These are phyloP conservation scores for Drosophila saltans DNA, from an alignment of 1,140 invertebrate genomes.

Conservation along the genomic window DNA sequence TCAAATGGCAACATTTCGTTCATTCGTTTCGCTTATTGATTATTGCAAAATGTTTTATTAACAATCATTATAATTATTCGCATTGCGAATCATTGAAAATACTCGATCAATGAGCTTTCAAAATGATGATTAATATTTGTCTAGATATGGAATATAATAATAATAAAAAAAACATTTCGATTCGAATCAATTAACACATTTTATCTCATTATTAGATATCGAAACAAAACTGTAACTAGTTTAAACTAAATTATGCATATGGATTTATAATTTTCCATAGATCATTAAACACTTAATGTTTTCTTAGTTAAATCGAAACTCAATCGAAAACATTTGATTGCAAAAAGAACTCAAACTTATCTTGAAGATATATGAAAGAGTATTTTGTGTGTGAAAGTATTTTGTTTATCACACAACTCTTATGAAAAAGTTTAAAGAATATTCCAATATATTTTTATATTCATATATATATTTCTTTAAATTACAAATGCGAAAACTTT, in stretches of 20 bases:
- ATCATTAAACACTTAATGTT: too few species aligned
- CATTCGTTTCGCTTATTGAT: conserved; percentile 5
- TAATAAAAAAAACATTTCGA: not conserved
- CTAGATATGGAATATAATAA: not conserved
- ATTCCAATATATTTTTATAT: too few species aligned
- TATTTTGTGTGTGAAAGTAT: too few species aligned
- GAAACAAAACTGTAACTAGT: not conserved
- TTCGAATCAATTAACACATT: conserved; percentile 5
- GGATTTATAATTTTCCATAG: too few species aligned
- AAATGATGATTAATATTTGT: conserved; percentile 1
- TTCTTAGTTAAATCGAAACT: too few species aligned
- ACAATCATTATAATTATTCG: not conserved
- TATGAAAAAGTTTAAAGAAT: too few species aligned
- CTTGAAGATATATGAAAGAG: too few species aligned
- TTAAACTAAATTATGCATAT: not conserved
- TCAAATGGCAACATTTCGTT: conserved; percentile 59
- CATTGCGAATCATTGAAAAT: conserved; percentile 11
- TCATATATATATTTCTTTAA: too few species aligned
- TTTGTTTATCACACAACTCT: too few species aligned
- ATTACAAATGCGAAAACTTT: too few species aligned
- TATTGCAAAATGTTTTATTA: conserved; percentile 1
- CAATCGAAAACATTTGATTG: too few species aligned
- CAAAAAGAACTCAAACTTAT: too few species aligned
- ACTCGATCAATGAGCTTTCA: not conserved
- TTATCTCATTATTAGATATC: not conserved